These are phyloP conservation scores for Echinarachnius parma DNA, from an alignment of 53 echinoderm and acorn worm genomes.

Conservation along the genomic window DNA sequence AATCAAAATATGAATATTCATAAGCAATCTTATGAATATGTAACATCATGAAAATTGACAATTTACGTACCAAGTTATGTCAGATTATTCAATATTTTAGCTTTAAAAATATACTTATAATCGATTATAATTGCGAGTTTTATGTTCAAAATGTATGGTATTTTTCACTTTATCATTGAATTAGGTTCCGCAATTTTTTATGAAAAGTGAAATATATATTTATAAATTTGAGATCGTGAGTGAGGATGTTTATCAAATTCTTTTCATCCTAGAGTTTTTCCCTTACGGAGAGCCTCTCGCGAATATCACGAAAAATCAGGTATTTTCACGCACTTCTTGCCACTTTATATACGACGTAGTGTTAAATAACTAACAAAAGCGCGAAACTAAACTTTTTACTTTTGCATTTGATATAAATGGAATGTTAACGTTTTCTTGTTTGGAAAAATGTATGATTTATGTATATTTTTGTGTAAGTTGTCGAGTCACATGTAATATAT, in stretches of 20 bases:
- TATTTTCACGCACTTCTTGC: not conserved
- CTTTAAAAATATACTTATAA: not conserved
- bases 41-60: not conserved
- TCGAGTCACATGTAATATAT: not conserved
- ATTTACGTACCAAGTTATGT: not conserved
- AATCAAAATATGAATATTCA: not conserved
- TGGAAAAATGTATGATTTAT: not conserved
- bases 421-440: not conserved
- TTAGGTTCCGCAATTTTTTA: not conserved
- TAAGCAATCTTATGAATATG: not conserved
- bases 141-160: not conserved
- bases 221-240: not conserved
- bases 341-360: not conserved
- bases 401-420: not conserved
- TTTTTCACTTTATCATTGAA: not conserved
- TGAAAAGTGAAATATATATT: not conserved
- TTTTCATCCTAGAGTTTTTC: not conserved
- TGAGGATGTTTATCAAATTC: not conserved
- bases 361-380: not conserved
- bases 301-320: not conserved
- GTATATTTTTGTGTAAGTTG: not conserved
- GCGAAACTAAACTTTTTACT: not conserved
- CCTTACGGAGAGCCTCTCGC: not conserved
- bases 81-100: not conserved
- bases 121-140: not conserved